A percentile compares a stretch with the other conserved stretches of the same genome.
Evolutionary conservation across 2,888 invertebrate species (phyloP).

Genomic region (Oscheius onirici): DNA sequence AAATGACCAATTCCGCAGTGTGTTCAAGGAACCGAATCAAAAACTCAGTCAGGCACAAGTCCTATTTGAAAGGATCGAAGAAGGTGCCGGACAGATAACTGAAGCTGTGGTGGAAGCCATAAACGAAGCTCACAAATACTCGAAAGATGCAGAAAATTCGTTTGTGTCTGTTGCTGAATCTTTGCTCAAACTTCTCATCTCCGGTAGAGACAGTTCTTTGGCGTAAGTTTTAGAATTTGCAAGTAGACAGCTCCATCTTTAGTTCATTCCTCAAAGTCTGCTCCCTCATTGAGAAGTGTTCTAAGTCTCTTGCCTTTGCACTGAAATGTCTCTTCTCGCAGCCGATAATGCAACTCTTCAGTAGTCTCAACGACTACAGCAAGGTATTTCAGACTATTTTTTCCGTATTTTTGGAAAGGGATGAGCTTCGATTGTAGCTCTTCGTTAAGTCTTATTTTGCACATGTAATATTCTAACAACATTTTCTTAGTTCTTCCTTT

Average conservation of each 20-base stretch:
- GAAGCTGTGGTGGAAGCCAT: neutral
- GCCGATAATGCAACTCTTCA: neutral
- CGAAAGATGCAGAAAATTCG: neutral
- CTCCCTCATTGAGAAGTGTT: constrained; percentile 6
- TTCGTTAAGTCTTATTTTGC: too few relatives aligned
- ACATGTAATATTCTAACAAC: too few relatives aligned
- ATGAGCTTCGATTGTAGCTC: too few relatives aligned
- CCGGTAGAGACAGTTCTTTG: neutral
- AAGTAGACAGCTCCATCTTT: too few relatives aligned
- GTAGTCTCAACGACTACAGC: constrained; percentile 11
- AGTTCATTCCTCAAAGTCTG: constrained; percentile 7
- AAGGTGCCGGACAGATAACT: neutral
- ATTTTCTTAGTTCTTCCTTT: too few relatives aligned
- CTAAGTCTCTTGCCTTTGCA: neutral
- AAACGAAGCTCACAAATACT: neutral
- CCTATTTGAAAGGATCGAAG: neutral
- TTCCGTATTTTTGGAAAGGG: neutral
- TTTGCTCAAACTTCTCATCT: neutral
- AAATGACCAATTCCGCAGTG: neutral
- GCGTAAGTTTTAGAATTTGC: neutral
- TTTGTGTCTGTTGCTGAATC: neutral
- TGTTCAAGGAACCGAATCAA: neutral
- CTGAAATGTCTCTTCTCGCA: constrained; percentile 22
- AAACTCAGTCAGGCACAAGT: too few relatives aligned
- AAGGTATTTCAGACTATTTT: constrained; percentile 1